A percentile compares a stretch with the other conserved stretches of the same genome.
Evolutionary conservation across 2,888 invertebrate species (phyloP).

Genomic region (Branchinecta sandiegonensis): DNA sequence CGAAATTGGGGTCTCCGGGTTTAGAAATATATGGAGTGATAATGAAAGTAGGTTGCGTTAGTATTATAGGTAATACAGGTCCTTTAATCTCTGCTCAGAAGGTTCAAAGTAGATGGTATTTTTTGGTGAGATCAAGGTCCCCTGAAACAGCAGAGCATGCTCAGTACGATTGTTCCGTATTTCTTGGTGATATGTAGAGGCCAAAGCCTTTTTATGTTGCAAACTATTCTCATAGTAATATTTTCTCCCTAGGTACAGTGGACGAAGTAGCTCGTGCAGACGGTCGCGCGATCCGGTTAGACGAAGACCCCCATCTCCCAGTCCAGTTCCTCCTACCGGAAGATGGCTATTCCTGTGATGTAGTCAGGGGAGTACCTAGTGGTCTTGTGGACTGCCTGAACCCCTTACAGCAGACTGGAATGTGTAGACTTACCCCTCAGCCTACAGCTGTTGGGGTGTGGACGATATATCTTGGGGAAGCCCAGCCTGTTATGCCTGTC

Average conservation of each 20-base stretch:
- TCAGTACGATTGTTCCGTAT: too few species aligned
- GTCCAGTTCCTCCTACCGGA: constrained; percentile 85
- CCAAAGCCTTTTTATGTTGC: too few species aligned
- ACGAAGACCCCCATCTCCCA: constrained; percentile 70
- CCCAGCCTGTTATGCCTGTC: constrained; percentile 25
- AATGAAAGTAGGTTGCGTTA: too few species aligned
- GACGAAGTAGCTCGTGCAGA: constrained; percentile 82
- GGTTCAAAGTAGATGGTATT: too few species aligned
- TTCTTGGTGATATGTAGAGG: too few species aligned
- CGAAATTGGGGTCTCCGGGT: too few species aligned
- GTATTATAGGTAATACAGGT: too few species aligned
- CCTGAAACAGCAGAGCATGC: too few species aligned
- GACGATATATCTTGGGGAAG: constrained; percentile 74
- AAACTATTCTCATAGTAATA: constrained; percentile 28
- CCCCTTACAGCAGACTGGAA: constrained; percentile 64
- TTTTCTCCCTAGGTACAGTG: constrained; percentile 72
- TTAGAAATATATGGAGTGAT: too few species aligned
- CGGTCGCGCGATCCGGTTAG: constrained; percentile 73
- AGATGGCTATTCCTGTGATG: constrained; percentile 95
- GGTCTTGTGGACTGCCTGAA: constrained; percentile 75
- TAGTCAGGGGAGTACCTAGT: constrained; percentile 74
- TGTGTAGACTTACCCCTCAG: constrained; percentile 79
- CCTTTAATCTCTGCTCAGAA: too few species aligned
- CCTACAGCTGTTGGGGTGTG: constrained; percentile 80
- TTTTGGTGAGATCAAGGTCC: too few species aligned